These are phyloP conservation scores for Pollenia angustigena DNA, from an alignment of 2,888 invertebrate species.

Conservation along the genomic window DNA sequence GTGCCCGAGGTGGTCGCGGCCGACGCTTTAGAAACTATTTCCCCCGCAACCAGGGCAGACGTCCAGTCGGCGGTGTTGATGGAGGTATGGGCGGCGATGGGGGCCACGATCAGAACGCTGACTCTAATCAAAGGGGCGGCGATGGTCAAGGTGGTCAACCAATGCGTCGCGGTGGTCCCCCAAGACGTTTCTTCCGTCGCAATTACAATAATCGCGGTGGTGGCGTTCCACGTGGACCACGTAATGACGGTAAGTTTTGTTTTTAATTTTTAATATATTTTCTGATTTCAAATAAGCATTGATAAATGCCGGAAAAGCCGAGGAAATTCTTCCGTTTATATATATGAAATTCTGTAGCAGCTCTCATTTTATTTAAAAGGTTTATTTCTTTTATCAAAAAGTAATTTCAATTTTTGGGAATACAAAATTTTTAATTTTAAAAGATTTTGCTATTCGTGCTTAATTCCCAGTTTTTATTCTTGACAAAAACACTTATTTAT, in stretches of 20 bases:
- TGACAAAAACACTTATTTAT: too few relatives aligned
- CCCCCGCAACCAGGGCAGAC: constrained; percentile 80
- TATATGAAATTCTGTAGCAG: too few relatives aligned
- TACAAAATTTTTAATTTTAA: too few relatives aligned
- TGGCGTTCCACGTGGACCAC: constrained; percentile 80
- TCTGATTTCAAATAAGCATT: not conserved
- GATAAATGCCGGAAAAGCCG: too few relatives aligned
- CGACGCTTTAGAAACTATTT: constrained; percentile 81
- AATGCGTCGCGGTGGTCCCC: constrained; percentile 85
- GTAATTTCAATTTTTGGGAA: too few relatives aligned
- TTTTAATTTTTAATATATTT: not conserved
- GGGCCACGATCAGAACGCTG: constrained; percentile 84
- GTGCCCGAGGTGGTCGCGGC: constrained; percentile 75
- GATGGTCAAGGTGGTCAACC: constrained; percentile 84
- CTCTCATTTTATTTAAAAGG: too few relatives aligned
- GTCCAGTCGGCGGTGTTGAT: constrained; percentile 79
- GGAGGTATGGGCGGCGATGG: constrained; percentile 79
- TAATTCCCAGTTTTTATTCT: too few relatives aligned
- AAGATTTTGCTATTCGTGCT: too few relatives aligned
- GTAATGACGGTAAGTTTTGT: constrained; percentile 65
- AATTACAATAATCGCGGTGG: constrained; percentile 85
- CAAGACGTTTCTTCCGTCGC: constrained; percentile 89
- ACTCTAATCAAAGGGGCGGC: constrained; percentile 82
- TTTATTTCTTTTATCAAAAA: too few relatives aligned
- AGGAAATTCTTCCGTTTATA: too few relatives aligned